A percentile compares a stretch with the other conserved stretches of the same genome.
Evolutionary conservation across 2,113 vertebrate genomes (phyloP).

Genomic region (Albula glossodonta): DNA sequence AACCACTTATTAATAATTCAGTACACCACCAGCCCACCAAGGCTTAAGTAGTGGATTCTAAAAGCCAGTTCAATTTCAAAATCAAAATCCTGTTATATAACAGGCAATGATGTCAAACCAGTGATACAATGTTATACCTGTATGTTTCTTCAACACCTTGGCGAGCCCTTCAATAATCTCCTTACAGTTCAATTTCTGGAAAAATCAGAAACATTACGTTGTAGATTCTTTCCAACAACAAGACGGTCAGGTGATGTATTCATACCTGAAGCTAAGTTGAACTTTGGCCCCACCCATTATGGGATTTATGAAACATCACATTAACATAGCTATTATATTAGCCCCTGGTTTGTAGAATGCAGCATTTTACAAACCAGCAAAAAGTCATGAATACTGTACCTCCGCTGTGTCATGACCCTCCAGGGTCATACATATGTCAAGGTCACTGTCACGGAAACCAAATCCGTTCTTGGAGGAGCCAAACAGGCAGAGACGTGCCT

Average conservation of each 20-base stretch:
- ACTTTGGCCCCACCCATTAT: no score
- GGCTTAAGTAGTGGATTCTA: neutral
- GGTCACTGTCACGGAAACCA: slow-evolving; percentile 96
- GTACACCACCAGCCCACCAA: no score
- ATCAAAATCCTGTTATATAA: neutral
- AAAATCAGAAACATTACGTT: neutral
- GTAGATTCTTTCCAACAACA: neutral
- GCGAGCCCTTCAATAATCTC: slow-evolving; percentile 98
- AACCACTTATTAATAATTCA: no score
- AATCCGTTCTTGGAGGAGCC: slow-evolving; percentile 99
- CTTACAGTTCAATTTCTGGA: slow-evolving; percentile 95
- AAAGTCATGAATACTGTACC: slow-evolving; percentile 61
- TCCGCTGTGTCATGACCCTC: slow-evolving; percentile 96
- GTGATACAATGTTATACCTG: slow-evolving; percentile 69
- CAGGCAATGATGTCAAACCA: neutral
- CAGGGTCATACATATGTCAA: slow-evolving; percentile 98
- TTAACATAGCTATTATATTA: no score
- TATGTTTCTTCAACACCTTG: slow-evolving; percentile 94
- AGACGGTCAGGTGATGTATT: neutral
- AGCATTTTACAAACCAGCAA: no score
- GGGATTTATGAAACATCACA: no score
- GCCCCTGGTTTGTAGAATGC: no score
- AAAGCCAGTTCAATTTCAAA: neutral
- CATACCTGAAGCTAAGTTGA: no score
- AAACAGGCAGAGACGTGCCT: slow-evolving; percentile 93